phyloP scores from a whole-genome alignment of 1,140 invertebrate species.

The Metaphire vulgaris region DNA sequence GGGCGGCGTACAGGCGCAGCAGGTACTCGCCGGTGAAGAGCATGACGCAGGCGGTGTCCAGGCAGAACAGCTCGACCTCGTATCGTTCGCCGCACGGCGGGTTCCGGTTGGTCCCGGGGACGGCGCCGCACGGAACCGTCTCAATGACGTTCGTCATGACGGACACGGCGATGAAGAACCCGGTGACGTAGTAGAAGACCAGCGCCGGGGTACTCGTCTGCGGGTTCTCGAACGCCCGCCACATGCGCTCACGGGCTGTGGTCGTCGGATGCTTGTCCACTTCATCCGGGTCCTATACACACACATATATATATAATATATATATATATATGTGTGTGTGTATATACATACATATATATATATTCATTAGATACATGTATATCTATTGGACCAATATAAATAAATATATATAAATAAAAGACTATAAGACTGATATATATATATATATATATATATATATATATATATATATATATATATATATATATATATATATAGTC shows the following conservation, averaged over 20 bases:
- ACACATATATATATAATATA: background rate
- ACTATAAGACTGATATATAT: background rate
- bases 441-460: background rate
- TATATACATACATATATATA: background rate
- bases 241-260: slow-evolving; percentile 86
- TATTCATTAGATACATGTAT: background rate
- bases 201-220: slow-evolving; percentile 95
- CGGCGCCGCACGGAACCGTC: slow-evolving; percentile 74
- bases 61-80: slow-evolving; percentile 95
- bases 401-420: background rate
- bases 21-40: slow-evolving; percentile 99
- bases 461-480: background rate
- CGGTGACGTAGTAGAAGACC: slow-evolving; percentile 99
- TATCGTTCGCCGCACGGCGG: slow-evolving; percentile 93
- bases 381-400: background rate
- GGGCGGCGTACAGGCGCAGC: slow-evolving; percentile 90
- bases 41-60: slow-evolving; percentile 99
- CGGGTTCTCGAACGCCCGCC: slow-evolving; percentile 98
- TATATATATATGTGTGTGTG: background rate
- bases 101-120: slow-evolving; percentile 67
- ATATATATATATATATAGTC: no score
- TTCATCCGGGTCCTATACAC: slow-evolving; percentile 1
- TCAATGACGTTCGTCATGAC: slow-evolving; percentile 99
- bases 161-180: slow-evolving; percentile 99
- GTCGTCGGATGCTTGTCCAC: slow-evolving; percentile 56